Conservation (phyloP, 2,888 invertebrate species). For the Aphidius colemani region DNA sequence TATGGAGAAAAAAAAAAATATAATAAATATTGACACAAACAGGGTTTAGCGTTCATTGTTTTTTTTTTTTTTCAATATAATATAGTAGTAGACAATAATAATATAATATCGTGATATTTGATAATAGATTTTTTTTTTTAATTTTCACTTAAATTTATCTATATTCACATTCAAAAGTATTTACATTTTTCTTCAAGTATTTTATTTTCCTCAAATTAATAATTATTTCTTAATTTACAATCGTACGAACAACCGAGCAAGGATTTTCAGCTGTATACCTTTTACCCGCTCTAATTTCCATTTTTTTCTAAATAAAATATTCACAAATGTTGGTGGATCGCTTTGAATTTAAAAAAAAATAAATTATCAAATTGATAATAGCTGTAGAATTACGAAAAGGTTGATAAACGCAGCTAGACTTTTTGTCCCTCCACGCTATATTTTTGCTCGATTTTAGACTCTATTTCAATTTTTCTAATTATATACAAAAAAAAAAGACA, state of each 20-base stretch:
- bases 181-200: conserved; percentile 47
- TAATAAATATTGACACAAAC: conserved; percentile 30
- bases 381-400: too few relatives aligned
- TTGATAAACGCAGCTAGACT: too few relatives aligned
- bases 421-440: conserved; percentile 32
- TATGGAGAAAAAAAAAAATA: conserved; percentile 22
- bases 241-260: conserved; percentile 27
- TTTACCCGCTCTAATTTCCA: conserved; percentile 25
- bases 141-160: conserved; percentile 44
- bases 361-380: too few relatives aligned
- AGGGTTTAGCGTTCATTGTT: conserved; percentile 43
- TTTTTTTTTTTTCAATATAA: conserved; percentile 58
- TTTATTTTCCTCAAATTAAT: conserved; percentile 8
- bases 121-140: conserved; percentile 34
- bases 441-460: neutral
- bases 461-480: conserved; percentile 6
- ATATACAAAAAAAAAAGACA: conserved; percentile 7
- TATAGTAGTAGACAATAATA: conserved; percentile 59
- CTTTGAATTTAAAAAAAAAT: neutral
- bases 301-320: conserved; percentile 11
- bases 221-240: conserved; percentile 26
- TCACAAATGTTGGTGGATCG: conserved; percentile 16
- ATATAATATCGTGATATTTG: conserved; percentile 45
- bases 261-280: conserved; percentile 18
- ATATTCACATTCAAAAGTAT: conserved; percentile 60